Evolutionary conservation across 2,113 vertebrate species (phyloP).

Genomic region (Anolis carolinensis): DNA sequence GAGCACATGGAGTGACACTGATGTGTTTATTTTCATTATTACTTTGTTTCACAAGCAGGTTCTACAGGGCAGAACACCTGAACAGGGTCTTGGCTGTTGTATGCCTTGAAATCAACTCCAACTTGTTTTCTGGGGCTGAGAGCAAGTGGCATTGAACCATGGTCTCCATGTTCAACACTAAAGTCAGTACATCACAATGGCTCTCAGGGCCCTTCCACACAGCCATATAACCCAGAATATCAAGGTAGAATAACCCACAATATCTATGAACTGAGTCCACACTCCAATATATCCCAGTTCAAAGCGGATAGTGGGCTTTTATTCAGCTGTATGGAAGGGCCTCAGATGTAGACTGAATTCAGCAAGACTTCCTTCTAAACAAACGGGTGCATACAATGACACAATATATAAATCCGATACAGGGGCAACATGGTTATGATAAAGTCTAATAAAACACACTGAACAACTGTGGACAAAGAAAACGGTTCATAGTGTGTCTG

Average conservation of each 20-base stretch:
- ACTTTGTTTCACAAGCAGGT: background rate
- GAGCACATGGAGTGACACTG: background rate
- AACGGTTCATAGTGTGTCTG: background rate
- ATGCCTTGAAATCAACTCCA: too few relatives aligned
- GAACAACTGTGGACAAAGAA: background rate
- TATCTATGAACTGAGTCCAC: too few relatives aligned
- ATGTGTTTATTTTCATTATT: background rate
- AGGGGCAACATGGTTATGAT: background rate
- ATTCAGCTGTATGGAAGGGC: too few relatives aligned
- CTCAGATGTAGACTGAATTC: background rate
- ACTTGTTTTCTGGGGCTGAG: too few relatives aligned
- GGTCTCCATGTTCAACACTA: too few relatives aligned
- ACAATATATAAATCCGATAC: background rate
- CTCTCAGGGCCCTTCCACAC: too few relatives aligned
- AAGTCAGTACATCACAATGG: too few relatives aligned
- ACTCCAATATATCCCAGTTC: too few relatives aligned
- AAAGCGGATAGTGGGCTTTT: too few relatives aligned
- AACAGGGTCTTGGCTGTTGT: background rate
- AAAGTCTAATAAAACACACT: background rate
- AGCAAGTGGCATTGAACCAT: too few relatives aligned
- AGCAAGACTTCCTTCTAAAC: background rate
- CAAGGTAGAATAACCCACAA: too few relatives aligned
- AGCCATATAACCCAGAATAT: too few relatives aligned
- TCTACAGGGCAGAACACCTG: background rate
- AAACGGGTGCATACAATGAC: background rate